phyloP scores from a whole-genome alignment of 2,888 invertebrate species.

The Andrena marginata region DNA sequence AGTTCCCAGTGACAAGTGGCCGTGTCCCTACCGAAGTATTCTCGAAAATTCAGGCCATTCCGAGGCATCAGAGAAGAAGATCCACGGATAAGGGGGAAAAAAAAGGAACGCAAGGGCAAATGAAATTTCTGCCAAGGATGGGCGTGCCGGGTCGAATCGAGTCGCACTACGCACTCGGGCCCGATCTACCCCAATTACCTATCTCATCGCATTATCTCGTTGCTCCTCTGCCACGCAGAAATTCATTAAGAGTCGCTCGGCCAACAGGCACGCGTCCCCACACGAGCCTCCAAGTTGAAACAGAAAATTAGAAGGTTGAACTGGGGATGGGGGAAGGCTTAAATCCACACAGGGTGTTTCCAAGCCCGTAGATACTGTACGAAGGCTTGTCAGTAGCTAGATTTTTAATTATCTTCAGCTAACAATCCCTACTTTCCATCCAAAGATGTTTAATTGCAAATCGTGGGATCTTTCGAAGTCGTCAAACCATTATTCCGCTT shows the following conservation, averaged over 20 bases:
- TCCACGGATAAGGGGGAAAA: constrained; percentile 42
- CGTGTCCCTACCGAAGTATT: background rate
- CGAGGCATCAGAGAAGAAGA: constrained; percentile 33
- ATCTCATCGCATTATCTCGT: constrained; percentile 54
- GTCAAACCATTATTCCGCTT: too few relatives aligned
- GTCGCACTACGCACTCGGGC: constrained; percentile 27
- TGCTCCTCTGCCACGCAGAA: constrained; percentile 49
- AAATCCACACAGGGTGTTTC: background rate
- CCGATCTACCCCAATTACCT: constrained; percentile 61
- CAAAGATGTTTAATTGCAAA: too few relatives aligned
- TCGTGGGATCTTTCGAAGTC: too few relatives aligned
- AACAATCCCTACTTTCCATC: background rate
- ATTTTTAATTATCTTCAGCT: too few relatives aligned
- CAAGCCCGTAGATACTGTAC: background rate
- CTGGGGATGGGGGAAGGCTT: background rate
- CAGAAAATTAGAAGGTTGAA: constrained; percentile 11
- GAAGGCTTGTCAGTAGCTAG: too few relatives aligned
- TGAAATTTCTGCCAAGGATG: constrained; percentile 58
- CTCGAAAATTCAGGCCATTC: constrained; percentile 17
- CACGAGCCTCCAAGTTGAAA: constrained; percentile 7
- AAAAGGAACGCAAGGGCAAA: constrained; percentile 41
- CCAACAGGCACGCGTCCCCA: constrained; percentile 28
- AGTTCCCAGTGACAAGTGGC: constrained; percentile 29
- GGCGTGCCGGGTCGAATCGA: constrained; percentile 61
- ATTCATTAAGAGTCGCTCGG: constrained; percentile 60